phyloP scores from a whole-genome alignment of 2,888 invertebrate genomes.

The Salpingus planirostris region DNA sequence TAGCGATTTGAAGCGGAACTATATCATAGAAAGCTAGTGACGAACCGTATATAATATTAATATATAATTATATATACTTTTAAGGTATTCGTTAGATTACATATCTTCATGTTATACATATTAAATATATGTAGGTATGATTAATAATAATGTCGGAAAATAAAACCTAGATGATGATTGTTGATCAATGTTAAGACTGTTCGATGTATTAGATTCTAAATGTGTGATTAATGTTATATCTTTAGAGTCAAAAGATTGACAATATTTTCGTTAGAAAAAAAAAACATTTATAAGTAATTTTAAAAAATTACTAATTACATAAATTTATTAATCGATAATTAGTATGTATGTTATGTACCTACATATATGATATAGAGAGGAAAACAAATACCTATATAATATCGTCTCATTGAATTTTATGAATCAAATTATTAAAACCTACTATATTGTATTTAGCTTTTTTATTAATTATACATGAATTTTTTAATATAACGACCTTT shows the following conservation, averaged over 20 bases:
- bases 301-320: too few species aligned
- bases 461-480: background rate
- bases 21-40: too few species aligned
- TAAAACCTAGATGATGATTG: too few species aligned
- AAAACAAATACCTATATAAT: background rate
- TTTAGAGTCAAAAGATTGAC: slow-evolving; percentile 18
- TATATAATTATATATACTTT: too few species aligned
- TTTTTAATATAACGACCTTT: background rate
- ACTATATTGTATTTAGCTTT: background rate
- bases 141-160: too few species aligned
- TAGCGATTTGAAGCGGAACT: too few species aligned
- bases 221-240: slow-evolving; percentile 20
- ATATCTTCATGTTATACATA: slow-evolving; percentile 21
- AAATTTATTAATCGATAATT: too few species aligned
- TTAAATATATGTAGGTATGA: slow-evolving; percentile 16
- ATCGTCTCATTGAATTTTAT: background rate
- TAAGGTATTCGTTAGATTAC: slow-evolving; percentile 23
- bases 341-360: too few species aligned
- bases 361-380: too few species aligned
- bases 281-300: slow-evolving; percentile 5
- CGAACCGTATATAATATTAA: too few species aligned
- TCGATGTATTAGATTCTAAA: slow-evolving; percentile 20
- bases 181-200: slow-evolving; percentile 25
- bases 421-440: background rate
- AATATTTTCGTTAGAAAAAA: slow-evolving; percentile 16